Base-by-base conservation (phyloP, 2,888 invertebrate species). In the Tenthredo notha region DNA sequence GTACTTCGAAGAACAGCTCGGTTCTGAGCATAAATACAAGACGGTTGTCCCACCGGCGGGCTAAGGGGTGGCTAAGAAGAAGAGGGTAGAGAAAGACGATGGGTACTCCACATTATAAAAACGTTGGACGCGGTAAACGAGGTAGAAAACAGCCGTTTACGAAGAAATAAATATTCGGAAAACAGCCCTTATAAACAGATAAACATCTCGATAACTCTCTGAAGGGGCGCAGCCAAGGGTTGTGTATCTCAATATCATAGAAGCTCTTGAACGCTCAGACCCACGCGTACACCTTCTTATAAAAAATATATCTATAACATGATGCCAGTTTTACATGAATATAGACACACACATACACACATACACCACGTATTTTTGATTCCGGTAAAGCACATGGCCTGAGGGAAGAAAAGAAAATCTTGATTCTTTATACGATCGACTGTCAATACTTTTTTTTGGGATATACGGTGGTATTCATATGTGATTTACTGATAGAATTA, bases 131-230 rank as follows among this genome's bases (percentile, higher is more conserved):
- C 43, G 84, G 84, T 43, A 85, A 85, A 85, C 85, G 85, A 85
- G 80, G 85, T 85, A 83, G 85, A 85, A 85, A 84, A 85, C 72
- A 83, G 84, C 78, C 85, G 86, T 83, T 78, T 54, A 54, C 80
- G 86, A 84, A 80, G 86, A 86, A 88, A 89, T 89, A 90, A 90
- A 89, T 88, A 89, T 89, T 88, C 90, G 87, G 84, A 89, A 87
- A 85, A 88, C 86, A 86, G 86, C 85, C 86, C 87, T 89, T 89
- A 90, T 87, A 90, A 90, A 86, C 88, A 88, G 89, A 89, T 90
- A 89, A 90, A 90, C 88, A 90, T 90, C 90, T 90, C 88, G 89
- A 89, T 90, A 89, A 89, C 89, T 89, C 88, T 88, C 84, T 82
- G 78, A 37, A 83, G 50, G 83, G 83, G 70, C 37, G 84, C 80